Conservation (phyloP, 2,888 invertebrate species). For the Rhingia rostrata region DNA sequence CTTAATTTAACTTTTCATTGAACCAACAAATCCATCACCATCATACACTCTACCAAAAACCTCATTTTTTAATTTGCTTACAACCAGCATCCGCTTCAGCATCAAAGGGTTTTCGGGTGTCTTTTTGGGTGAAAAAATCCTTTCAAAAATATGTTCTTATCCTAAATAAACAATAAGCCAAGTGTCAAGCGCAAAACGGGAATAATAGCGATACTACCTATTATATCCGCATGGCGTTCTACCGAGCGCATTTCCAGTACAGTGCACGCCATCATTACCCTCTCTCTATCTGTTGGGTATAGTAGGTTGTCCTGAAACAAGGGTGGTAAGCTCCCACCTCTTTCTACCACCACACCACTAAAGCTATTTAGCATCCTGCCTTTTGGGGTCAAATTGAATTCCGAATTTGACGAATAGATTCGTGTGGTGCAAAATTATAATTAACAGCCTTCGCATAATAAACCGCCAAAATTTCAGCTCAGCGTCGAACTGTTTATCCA, state of each 20-base stretch:
- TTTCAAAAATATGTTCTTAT: conserved; percentile 71
- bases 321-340: conserved; percentile 27
- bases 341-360: background rate
- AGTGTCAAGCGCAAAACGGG: conserved; percentile 68
- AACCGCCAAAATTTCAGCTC: conserved; percentile 69
- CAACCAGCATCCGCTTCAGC: background rate
- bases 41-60: background rate
- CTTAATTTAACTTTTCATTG: conserved; percentile 1
- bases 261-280: conserved; percentile 31
- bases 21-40: conserved; percentile 18
- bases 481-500: conserved; percentile 56
- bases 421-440: conserved; percentile 67
- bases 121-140: conserved; percentile 68
- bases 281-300: background rate
- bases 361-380: conserved; percentile 59
- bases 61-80: conserved; percentile 32
- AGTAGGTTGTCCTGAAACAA: conserved; percentile 22
- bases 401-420: conserved; percentile 67
- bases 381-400: conserved; percentile 69
- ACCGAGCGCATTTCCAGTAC: conserved; percentile 39
- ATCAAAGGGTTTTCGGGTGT: conserved; percentile 64
- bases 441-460: conserved; percentile 63
- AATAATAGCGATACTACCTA: conserved; percentile 45
- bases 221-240: conserved; percentile 36
- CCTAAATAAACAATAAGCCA: conserved; percentile 72